Base-by-base conservation (phyloP, 2,888 invertebrate genomes). In the Microctonus brassicae region DNA sequence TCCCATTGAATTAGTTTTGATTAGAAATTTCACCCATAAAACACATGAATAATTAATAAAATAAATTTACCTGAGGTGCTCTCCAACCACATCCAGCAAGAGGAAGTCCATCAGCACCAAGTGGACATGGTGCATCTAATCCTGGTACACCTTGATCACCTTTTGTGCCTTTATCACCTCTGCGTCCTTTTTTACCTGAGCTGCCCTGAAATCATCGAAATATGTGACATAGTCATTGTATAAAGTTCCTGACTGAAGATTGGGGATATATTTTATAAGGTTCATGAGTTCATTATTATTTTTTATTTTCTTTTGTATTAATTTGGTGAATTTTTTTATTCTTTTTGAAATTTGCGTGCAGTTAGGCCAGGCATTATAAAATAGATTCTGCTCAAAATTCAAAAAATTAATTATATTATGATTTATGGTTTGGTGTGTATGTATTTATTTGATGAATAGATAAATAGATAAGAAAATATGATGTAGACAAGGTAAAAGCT, bases 131-230 rank as follows among this genome's bases (percentile, higher is more conserved):
- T 57, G 99, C 99, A 89, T 99, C 98, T 82, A 99, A 90, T 42
- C 98, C 98, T 39, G 98, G 98, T 78, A 97, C 97, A 79, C 98
- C 98, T 90, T 96, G 96, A 84, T 97, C 97, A 70, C 98, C 98
- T 89, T 96, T 96, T 84, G 95, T 94, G 52, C 98, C 98, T 84
- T 94, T 94, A 88, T 96, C 95, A 36, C 98, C 98, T 89, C 95
- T 96, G 80, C 95, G 92, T 68, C 98, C 98, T 81, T 97, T 92
- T 89, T 95, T 96, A 73, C 97, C 97, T 75, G 92, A 89, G 69
- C 94, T 94, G 69, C 97, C 97, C 95, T 96, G 89, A 33, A 77
- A 77, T 68, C 53, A 70, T 66, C 34, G n/a, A n/a, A n/a, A n/a
- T n/a, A n/a, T n/a, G 10, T n/a, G 34, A 13, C 33, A 58, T n/a